Percentiles rank a stretch among this genome's conserved stretches.
phyloP scores from a whole-genome alignment of 2,888 invertebrate species.

The Drosophila helvetica region DNA sequence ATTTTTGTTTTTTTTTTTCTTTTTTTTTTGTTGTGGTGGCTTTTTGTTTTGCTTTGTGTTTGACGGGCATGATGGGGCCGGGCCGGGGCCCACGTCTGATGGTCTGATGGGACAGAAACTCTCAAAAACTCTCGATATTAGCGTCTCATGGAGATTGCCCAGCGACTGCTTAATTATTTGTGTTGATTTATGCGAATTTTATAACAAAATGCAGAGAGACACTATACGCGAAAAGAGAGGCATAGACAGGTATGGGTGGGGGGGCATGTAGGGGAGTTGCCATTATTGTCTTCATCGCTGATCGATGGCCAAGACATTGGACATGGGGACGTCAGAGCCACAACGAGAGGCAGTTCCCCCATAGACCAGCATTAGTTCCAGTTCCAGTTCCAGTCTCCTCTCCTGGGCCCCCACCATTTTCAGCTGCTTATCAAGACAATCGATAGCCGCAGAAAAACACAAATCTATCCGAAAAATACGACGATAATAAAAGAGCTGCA shows the following conservation, averaged over 20 bases:
- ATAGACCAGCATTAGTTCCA: conserved; percentile 50
- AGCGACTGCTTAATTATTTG: conserved; percentile 67
- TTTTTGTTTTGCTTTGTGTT: not conserved
- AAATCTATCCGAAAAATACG: conserved; percentile 13
- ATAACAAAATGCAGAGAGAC: conserved; percentile 44
- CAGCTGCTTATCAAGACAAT: conserved; percentile 12
- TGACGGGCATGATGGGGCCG: not conserved
- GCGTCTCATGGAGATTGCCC: conserved; percentile 43
- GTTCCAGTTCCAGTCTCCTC: no score
- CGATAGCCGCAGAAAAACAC: conserved; percentile 30
- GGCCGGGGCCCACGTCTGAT: conserved; percentile 24
- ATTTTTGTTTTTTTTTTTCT: conserved; percentile 24
- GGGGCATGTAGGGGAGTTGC: conserved; percentile 10
- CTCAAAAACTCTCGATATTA: conserved; percentile 43
- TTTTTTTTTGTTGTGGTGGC: conserved; percentile 9
- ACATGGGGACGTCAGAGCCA: conserved; percentile 30
- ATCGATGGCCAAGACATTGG: conserved; percentile 43
- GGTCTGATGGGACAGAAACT: conserved; percentile 23
- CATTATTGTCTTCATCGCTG: conserved; percentile 49
- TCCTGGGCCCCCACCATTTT: conserved; percentile 14
- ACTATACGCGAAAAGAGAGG: not conserved
- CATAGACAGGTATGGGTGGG: not conserved
- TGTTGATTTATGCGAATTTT: conserved; percentile 77
- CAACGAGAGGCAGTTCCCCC: conserved; percentile 9
- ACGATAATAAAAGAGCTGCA: conserved; percentile 24